Conservation (phyloP, 2,888 invertebrate species). For the Antheraea assamensis region DNA sequence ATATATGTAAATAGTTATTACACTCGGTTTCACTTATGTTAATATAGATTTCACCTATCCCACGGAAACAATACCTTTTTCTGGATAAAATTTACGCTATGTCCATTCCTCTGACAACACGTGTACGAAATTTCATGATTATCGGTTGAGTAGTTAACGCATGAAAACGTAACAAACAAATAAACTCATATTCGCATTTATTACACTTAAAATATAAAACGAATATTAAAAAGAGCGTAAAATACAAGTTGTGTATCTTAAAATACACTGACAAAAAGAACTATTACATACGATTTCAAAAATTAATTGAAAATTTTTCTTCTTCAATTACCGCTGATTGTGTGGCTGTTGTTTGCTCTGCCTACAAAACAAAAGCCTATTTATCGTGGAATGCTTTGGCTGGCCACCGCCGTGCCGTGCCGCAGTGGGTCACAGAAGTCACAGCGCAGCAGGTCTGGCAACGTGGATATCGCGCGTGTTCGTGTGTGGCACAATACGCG, state of each 20-base stretch:
- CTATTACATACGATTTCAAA: neutral
- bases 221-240: neutral
- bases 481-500: constrained; percentile 70
- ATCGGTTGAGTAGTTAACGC: no score
- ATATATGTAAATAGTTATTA: neutral
- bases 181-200: no score
- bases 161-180: no score
- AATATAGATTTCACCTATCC: no score
- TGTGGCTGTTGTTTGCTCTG: constrained; percentile 34
- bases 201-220: neutral
- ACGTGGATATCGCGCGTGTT: constrained; percentile 50
- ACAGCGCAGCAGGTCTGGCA: constrained; percentile 37
- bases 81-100: no score
- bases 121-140: no score
- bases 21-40: no score
- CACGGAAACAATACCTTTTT: no score
- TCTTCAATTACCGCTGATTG: constrained; percentile 31
- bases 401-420: constrained; percentile 39
- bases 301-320: constrained; percentile 8
- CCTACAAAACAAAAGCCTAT: constrained; percentile 46
- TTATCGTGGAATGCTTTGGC: constrained; percentile 48
- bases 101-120: no score
- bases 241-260: neutral
- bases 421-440: constrained; percentile 62
- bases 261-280: constrained; percentile 1